These are phyloP conservation scores for Ennomos quercinarius DNA, from an alignment of 2,888 invertebrate species.

Conservation along the genomic window DNA sequence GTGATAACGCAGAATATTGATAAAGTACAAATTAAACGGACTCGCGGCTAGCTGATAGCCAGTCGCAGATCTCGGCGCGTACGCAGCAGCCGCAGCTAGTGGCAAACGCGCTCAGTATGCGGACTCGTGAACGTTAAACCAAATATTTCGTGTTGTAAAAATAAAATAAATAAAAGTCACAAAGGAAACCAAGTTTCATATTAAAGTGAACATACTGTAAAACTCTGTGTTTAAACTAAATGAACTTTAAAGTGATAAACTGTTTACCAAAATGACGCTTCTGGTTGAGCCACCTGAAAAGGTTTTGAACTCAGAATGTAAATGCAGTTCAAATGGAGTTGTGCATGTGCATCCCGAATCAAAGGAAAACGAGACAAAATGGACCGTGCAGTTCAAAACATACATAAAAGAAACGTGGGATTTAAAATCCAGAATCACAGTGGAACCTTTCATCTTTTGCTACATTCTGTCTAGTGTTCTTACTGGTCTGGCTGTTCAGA, in stretches of 20 bases:
- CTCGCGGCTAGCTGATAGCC: constrained; percentile 71
- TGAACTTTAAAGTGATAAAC: constrained; percentile 48
- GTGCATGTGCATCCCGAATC: constrained; percentile 46
- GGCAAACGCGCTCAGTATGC: constrained; percentile 61
- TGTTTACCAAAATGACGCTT: constrained; percentile 76
- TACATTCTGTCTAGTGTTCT: constrained; percentile 88
- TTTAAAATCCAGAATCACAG: constrained; percentile 82
- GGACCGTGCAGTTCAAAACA: constrained; percentile 69
- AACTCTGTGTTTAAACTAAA: constrained; percentile 24
- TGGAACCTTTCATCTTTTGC: constrained; percentile 88
- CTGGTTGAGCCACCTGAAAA: constrained; percentile 81
- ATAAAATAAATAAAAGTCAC: constrained; percentile 25
- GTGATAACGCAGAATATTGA: constrained; percentile 72
- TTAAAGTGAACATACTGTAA: not conserved
- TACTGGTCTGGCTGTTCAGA: constrained; percentile 86
- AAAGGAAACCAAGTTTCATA: constrained; percentile 16
- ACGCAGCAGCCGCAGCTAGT: constrained; percentile 61
- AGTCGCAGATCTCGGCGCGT: constrained; percentile 65
- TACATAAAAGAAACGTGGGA: constrained; percentile 74
- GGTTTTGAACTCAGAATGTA: constrained; percentile 72
- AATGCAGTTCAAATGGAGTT: constrained; percentile 63
- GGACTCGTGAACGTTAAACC: constrained; percentile 50
- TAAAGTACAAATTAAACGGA: constrained; percentile 81
- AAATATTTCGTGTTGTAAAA: constrained; percentile 6
- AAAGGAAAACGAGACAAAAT: constrained; percentile 64